phyloP scores from a whole-genome alignment of 2,113 vertebrate species.

The Siniperca chuatsi region DNA sequence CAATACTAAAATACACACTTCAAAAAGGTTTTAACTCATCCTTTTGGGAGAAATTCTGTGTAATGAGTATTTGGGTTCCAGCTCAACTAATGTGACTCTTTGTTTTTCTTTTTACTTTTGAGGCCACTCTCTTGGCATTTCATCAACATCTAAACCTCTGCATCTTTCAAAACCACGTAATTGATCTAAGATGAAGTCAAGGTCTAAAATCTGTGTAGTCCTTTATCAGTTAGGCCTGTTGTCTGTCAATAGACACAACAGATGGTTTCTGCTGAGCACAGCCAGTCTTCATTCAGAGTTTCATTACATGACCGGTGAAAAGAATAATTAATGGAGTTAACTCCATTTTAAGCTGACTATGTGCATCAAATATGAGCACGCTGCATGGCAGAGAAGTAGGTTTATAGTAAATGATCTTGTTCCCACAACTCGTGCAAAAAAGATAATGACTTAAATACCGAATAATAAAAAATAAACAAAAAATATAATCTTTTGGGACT shows the following conservation, averaged over 20 bases:
- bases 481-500: conserved; percentile 50
- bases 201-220: background rate
- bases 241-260: background rate
- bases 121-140: background rate
- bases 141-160: background rate
- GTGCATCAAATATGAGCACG: background rate
- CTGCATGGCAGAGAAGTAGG: background rate
- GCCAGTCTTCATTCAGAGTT: background rate
- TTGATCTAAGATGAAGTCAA: background rate
- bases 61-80: too few species aligned
- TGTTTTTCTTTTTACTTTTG: background rate
- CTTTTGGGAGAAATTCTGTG: too few species aligned
- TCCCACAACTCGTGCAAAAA: background rate
- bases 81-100: too few species aligned
- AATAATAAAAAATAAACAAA: background rate
- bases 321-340: too few species aligned
- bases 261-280: background rate
- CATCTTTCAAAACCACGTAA: too few species aligned
- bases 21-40: too few species aligned
- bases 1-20: too few species aligned
- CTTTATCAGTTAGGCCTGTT: background rate
- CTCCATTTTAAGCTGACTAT: too few species aligned
- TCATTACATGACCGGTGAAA: too few species aligned
- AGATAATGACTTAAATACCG: background rate
- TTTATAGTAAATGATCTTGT: background rate